Base-by-base conservation (phyloP, 1,140 invertebrate species). In the Halyomorpha halys region DNA sequence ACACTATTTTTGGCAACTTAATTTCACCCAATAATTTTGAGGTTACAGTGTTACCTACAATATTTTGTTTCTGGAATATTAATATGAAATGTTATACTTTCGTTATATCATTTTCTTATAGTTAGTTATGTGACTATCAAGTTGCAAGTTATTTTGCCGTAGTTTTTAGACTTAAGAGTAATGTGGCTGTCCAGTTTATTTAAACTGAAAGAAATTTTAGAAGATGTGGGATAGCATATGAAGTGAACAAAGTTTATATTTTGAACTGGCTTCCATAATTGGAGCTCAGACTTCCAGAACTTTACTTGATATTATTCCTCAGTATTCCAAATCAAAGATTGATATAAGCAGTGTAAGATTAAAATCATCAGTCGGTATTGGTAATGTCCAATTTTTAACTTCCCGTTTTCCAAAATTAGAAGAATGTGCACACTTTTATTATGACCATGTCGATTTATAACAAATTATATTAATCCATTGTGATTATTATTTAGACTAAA, bases 391-490 rank as follows among this genome's bases (percentile, higher is more conserved):
- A 49, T 61, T 61, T 34, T 64, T 64, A 25, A 65, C 63, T 39
- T 69, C 69, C 23, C 75, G 83, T 56, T 97, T 97, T 79, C 94
- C 94, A 11, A 94, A 94, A 74, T 79, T 98, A 65, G 91, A 97
- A 74, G 93, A 98, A 74, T 98, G 94, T 77, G 94, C 94, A n/a
- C 94, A 98, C 74, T 98, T 98, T 76, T 94, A 98, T 74, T 98
- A 97, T 75, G 94, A 97, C 71, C 82, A 89, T 68, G 92, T 97
- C 1, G 89, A 93, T 69, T 79, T 98, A 67, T 83, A 85, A 15
- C 80, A n/a, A n/a, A n/a, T n/a, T n/a, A n/a, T n/a, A n/a, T n/a
- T n/a, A n/a, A n/a, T n/a, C n/a, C n/a, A n/a, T n/a, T n/a, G n/a
- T n/a, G n/a, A n/a, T n/a, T n/a, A n/a, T n/a, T n/a, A n/a, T n/a